A percentile compares a stretch with the other conserved stretches of the same genome.
These are phyloP conservation scores for Sebastes taczanowskii DNA, from an alignment of 2,797 vertebrate species.

Conservation along the genomic window DNA sequence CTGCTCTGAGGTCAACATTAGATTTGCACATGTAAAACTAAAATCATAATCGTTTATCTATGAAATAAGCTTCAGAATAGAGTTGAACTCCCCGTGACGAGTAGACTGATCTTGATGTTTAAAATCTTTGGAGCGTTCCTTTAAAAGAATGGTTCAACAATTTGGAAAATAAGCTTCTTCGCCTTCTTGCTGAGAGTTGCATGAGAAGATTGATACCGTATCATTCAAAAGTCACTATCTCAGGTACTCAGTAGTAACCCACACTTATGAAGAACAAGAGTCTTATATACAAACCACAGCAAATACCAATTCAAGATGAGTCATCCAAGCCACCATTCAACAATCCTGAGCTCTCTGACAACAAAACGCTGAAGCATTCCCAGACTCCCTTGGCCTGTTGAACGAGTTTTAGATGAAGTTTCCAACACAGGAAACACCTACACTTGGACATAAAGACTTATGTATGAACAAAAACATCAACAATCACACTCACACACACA, in stretches of 20 bases:
- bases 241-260: not conserved
- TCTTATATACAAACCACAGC: not conserved
- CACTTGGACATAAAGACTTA: not conserved
- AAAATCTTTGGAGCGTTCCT: too few relatives aligned
- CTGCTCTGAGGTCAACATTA: too few relatives aligned
- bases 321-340: not conserved
- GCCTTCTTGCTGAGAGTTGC: not conserved
- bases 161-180: too few relatives aligned
- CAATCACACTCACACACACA: not conserved
- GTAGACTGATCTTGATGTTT: too few relatives aligned
- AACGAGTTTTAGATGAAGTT: slow-evolving; percentile 26
- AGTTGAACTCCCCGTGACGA: too few relatives aligned
- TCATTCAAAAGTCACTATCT: not conserved
- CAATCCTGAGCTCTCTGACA: not conserved
- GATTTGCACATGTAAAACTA: too few relatives aligned
- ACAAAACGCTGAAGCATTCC: not conserved
- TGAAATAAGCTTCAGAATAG: too few relatives aligned
- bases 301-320: not conserved
- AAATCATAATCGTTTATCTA: too few relatives aligned
- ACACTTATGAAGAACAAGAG: not conserved
- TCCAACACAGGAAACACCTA: not conserved
- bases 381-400: slow-evolving; percentile 23
- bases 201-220: not conserved
- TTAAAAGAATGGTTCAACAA: too few relatives aligned
- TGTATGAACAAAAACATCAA: not conserved